These are phyloP conservation scores for Scortum barcoo DNA, from an alignment of 2,113 vertebrate genomes.

Conservation along the genomic window DNA sequence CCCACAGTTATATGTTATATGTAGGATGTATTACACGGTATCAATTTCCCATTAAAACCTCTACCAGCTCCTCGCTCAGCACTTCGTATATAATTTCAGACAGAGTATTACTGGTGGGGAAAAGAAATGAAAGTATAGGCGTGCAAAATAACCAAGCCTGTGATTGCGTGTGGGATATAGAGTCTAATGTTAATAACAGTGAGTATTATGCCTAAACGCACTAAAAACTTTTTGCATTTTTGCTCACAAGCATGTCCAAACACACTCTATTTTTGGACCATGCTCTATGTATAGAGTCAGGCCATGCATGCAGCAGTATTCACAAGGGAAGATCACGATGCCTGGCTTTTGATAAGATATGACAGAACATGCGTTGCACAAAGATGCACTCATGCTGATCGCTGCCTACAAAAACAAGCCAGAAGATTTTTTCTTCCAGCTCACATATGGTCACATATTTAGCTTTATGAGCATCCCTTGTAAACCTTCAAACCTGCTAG, in stretches of 20 bases:
- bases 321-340: conserved; percentile 5
- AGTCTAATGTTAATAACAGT: not conserved
- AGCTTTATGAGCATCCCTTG: not conserved
- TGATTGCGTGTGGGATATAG: not conserved
- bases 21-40: not conserved
- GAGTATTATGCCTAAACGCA: not conserved
- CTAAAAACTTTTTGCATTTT: conserved; percentile 1
- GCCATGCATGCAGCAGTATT: conserved; percentile 13
- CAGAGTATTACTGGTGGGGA: too few relatives aligned
- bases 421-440: not conserved
- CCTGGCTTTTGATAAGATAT: conserved; percentile 23
- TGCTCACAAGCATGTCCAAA: not conserved
- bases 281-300: conserved; percentile 10
- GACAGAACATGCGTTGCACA: conserved; percentile 33
- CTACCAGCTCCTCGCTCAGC: not conserved
- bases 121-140: not conserved
- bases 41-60: not conserved
- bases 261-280: conserved; percentile 11
- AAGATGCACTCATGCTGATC: conserved; percentile 14
- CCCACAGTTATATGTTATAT: not conserved
- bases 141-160: not conserved
- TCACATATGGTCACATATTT: not conserved
- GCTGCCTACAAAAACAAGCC: conserved; percentile 14
- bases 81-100: not conserved
- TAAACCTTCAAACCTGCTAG: not conserved